Base-by-base conservation (phyloP, 1,140 invertebrate species). In the Brachionus koreanus region DNA sequence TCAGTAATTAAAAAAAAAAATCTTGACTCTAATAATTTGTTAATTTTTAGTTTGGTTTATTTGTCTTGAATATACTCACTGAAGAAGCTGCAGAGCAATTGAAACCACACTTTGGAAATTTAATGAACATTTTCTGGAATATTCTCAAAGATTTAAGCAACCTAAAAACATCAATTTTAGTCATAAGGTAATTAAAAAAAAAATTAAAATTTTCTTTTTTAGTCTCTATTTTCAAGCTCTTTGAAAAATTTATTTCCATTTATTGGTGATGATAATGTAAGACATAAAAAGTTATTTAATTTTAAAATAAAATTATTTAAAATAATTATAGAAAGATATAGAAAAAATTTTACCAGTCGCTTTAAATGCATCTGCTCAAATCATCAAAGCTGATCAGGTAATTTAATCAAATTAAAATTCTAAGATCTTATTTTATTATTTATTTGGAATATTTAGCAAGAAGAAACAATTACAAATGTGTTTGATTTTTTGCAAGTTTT, bases 71-170 rank as follows among this genome's bases (percentile, higher is more conserved):
- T 12, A 61, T 79, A 1, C 5, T 79, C 5, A 61, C n/a, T 42
- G 76, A 79, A 29, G 76, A 79, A 61, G 46, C 76, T 25, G 76
- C 76, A n/a, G 76, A 79, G 16, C 76, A 79, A 65, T 43, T 79
- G 13, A 79, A 79, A 79, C 49, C 49, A 9, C 76, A 79, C n/a
- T 61, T 39, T 12, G 12, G n/a, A n/a, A 65, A 65, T 43, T 25
- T 79, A 13, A 33, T 79, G 19, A 37, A 16, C 19, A 65, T 79
- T 29, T 79, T 79, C 61, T 37, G n/a, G 10, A 79, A 19, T 63
- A 79, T 65, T 19, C 23, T 74, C 9, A 35, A 23, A 35, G 10
- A 79, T n/a, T 29, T 25, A 12, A 61, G 5, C 16, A 49, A 57
- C 13, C 35, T 79, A 19, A 79, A 79, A 19, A 37, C 76, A 33